A percentile compares a stretch with the other conserved stretches of the same genome.
Conservation (phyloP, 2,797 vertebrate genomes). For the Buceros bicornis region DNA sequence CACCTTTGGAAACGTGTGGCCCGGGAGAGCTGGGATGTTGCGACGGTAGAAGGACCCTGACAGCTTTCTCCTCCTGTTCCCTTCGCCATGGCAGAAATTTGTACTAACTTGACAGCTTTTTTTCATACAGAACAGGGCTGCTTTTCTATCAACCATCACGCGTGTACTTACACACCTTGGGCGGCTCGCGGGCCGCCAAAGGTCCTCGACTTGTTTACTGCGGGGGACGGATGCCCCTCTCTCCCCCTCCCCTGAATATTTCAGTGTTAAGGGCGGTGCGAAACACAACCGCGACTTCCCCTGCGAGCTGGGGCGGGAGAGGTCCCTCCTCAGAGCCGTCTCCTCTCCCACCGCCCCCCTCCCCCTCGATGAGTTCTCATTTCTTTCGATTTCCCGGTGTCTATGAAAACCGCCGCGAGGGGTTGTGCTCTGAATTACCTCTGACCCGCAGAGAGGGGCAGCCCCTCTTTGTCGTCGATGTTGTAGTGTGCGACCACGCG, state of each 20-base stretch:
- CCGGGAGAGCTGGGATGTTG: constrained; percentile 23
- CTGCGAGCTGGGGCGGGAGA: constrained; percentile 9
- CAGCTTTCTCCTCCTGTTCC: constrained; percentile 58
- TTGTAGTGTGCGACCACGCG: constrained; percentile 25
- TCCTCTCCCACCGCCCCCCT: neutral
- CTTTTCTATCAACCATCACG: constrained; percentile 77
- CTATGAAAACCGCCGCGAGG: constrained; percentile 23
- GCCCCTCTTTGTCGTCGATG: constrained; percentile 42
- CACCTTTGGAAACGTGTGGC: constrained; percentile 46
- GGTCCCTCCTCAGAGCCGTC: neutral
- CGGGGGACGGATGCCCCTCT: constrained; percentile 13
- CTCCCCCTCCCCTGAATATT: constrained; percentile 41
- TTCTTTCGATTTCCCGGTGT: constrained; percentile 34
- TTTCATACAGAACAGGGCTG: constrained; percentile 73
- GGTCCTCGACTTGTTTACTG: constrained; percentile 73
- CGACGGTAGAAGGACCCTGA: constrained; percentile 30
- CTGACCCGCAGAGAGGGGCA: constrained; percentile 55
- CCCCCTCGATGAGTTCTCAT: constrained; percentile 40
- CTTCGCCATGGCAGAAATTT: constrained; percentile 57
- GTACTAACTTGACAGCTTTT: constrained; percentile 69
- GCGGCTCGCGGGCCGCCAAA: neutral
- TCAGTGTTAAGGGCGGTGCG: constrained; percentile 67
- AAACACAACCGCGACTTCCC: constrained; percentile 14
- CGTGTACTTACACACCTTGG: constrained; percentile 68
- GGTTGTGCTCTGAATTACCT: constrained; percentile 68